Base-by-base conservation (phyloP, 2,113 vertebrate species). In the Gobiocypris rarus region DNA sequence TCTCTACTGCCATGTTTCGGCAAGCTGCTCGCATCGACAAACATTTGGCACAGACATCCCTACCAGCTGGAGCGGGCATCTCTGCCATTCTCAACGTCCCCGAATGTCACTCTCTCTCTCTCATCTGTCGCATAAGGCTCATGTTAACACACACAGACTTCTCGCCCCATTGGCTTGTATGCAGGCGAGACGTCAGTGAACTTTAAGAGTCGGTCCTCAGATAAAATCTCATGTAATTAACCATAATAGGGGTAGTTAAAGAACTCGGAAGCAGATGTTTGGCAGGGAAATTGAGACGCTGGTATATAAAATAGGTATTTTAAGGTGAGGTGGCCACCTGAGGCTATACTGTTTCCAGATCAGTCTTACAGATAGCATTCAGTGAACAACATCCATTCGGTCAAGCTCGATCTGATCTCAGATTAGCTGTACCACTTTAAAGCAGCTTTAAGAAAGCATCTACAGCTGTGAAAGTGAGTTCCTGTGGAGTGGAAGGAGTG, bases 11-110 rank as follows among this genome's bases (percentile, higher is more conserved):
- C 93, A 92, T 88, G 91, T 91, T 88, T 52, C 85, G 90, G 90
- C 93, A 93, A 92, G 91, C 93, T 93, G 92, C 91, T 92, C 90
- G 79, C 87, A 86, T 75, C 54, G 89, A 92, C 87, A 88, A 92
- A 90, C 92, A 93, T 91, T 93, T 93, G 93, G 93, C 88, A 87
- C 83, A 86, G 82, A 86, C 90, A 90, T 90, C 58, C 88, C 86
- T 84, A 89, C 91, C 93, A 94, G 92, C 94, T 94, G 93, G 91
- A 90, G 89, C 85, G 22, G 54, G 89, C 88, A 90, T 87, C 83
- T 88, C 87, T 89, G 89, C 88, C 88, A 84, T 88, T 89, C 88
- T 87, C 86, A 82, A 75, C 38, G 86, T 90, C 90, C 73, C 82
- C 26, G 67, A 88, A 76, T 87, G 86, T 90, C 86, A 70, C 81